Evolutionary conservation across 2,113 vertebrate genomes (phyloP), one percentile per base, ranked within the genome.

Genomic region (Microtus richardsoni): DNA sequence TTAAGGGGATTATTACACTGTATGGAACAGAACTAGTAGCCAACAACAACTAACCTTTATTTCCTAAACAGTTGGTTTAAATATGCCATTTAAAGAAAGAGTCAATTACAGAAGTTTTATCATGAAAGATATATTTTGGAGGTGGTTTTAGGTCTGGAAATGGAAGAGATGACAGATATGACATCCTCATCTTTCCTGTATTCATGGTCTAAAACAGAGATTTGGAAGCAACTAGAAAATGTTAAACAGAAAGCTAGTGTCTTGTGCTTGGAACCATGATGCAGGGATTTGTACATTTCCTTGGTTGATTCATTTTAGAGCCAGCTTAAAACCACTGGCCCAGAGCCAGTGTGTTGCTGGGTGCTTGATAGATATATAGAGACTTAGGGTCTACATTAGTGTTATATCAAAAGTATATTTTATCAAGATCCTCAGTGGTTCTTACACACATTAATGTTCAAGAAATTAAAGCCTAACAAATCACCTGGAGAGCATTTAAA

Each of bases 151-250:
- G 30, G 17, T 64, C 39, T 95, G 58, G 16, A 96, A 95, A 79
- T 94, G n/a, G 28, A 95, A 97, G 64, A 83, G 74, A 68, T 79
- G 62, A 70, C 30, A 73, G 62, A 86, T 66, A 73, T 73, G 44
- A 82, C 6, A 79, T 33, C 66, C 47, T 84, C 12, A 30, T 5
- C 30, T 14, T 94, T 92, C 21, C 26, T 90, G 17, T 13, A 75
- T 39, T 91, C 7, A 71, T 75, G 39, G 12, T 68, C 2, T 78
- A 71, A 88, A 82, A 75, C 5, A 64, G 26, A 41, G 44, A 71
- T 94, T 86, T 92, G 21, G 14, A 95, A 94, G 33, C 33, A 90
- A 30, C 30, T 58, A 49, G 10, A 44, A 77, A 91, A 64, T 39
- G 60, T 87, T 33, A 30, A 74, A 71, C 60, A 94, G 54, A 88